These are phyloP conservation scores for Zygothrica quintamaculata DNA, from an alignment of 2,888 invertebrate species.

Conservation along the genomic window DNA sequence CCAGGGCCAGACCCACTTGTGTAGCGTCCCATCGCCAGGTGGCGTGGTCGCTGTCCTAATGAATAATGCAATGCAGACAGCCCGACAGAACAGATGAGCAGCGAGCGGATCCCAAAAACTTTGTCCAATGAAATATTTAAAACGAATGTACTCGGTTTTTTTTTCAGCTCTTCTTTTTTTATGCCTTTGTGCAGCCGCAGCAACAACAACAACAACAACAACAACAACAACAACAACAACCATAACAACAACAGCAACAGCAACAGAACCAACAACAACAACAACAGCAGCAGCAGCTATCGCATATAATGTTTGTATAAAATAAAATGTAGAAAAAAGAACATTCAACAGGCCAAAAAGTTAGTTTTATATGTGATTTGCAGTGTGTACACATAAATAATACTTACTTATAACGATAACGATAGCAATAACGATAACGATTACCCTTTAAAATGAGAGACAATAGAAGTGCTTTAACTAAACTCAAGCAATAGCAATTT, in stretches of 20 bases:
- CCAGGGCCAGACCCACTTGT: slow-evolving; percentile 14
- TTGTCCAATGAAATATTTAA: slow-evolving; percentile 75
- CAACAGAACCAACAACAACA: too few relatives aligned
- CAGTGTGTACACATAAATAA: neutral
- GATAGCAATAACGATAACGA: slow-evolving; percentile 3
- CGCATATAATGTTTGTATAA: neutral
- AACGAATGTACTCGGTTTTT: slow-evolving; percentile 44
- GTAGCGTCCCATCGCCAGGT: slow-evolving; percentile 21
- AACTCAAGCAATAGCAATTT: too few relatives aligned
- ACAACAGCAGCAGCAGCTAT: slow-evolving; percentile 11
- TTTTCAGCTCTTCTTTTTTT: too few relatives aligned
- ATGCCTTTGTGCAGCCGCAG: slow-evolving; percentile 26
- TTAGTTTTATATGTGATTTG: slow-evolving; percentile 22
- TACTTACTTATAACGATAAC: neutral
- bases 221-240: too few relatives aligned
- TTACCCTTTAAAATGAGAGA: too few relatives aligned
- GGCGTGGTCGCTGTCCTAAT: slow-evolving; percentile 45
- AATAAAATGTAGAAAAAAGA: slow-evolving; percentile 1
- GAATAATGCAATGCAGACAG: slow-evolving; percentile 57
- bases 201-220: too few relatives aligned
- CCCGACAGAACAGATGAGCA: slow-evolving; percentile 59
- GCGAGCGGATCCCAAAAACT: slow-evolving; percentile 58
- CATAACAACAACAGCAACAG: too few relatives aligned
- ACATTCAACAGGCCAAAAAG: neutral
- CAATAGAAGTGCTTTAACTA: too few relatives aligned